A percentile compares a stretch with the other conserved stretches of the same genome.
Evolutionary conservation across 1,140 invertebrate genomes (phyloP).

Genomic region (Cryptotermes secundus): DNA sequence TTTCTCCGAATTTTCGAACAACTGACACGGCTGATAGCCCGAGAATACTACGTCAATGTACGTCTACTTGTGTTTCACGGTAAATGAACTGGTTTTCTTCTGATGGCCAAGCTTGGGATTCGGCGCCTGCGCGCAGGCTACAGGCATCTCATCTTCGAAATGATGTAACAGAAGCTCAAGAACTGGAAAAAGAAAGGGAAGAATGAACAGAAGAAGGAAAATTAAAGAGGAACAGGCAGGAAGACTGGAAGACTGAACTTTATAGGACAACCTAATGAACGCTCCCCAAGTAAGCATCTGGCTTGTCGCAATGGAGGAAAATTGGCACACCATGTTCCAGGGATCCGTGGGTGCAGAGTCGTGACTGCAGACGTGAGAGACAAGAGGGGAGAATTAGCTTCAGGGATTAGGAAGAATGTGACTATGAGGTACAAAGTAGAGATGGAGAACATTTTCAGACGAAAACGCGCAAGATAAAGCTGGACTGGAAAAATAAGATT

Average conservation of each 20-base stretch:
- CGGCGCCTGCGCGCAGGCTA: not conserved
- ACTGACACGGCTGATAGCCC: no score
- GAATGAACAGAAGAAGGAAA: not conserved
- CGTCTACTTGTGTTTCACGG: not conserved
- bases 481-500: not conserved
- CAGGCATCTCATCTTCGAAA: not conserved
- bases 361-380: not conserved
- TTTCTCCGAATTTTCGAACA: no score
- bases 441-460: not conserved
- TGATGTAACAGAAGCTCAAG: not conserved
- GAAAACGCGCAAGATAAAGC: not conserved
- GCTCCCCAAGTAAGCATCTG: not conserved
- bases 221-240: not conserved
- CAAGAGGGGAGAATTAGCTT: conserved; percentile 1
- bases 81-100: not conserved
- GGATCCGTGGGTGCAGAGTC: not conserved
- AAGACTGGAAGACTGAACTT: conserved; percentile 1
- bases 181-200: not conserved
- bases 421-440: not conserved
- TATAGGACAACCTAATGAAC: not conserved
- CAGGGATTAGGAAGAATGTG: not conserved
- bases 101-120: not conserved
- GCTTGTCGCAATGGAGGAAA: not conserved
- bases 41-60: not conserved
- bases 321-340: not conserved